A percentile compares a stretch with the other conserved stretches of the same genome.
Evolutionary conservation across 2,888 invertebrate genomes (phyloP).

Genomic region (Gastrophysa polygoni): DNA sequence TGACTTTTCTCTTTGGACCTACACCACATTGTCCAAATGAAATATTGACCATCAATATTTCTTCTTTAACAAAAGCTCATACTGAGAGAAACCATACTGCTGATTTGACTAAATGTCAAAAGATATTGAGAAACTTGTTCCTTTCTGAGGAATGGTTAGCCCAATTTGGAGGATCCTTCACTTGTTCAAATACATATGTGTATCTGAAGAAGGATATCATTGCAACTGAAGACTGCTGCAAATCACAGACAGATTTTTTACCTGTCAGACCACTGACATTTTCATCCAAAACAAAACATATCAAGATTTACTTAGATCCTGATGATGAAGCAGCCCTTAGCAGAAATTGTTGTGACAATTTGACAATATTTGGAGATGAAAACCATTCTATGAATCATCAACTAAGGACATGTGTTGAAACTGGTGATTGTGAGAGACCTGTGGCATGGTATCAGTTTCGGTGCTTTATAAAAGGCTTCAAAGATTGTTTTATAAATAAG

Average conservation of each 20-base stretch:
- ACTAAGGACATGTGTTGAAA: slow-evolving; percentile 7
- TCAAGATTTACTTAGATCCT: slow-evolving; percentile 46
- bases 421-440: slow-evolving; percentile 27
- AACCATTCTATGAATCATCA: slow-evolving; percentile 5
- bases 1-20: slow-evolving; percentile 49
- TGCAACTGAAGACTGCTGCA: background rate
- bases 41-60: slow-evolving; percentile 45
- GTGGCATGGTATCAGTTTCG: slow-evolving; percentile 63
- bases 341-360: slow-evolving; percentile 49
- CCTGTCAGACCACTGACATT: slow-evolving; percentile 45
- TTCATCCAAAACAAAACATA: slow-evolving; percentile 43
- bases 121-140: slow-evolving; percentile 49
- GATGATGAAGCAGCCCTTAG: slow-evolving; percentile 29
- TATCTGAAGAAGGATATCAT: slow-evolving; percentile 38
- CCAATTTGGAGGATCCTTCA: slow-evolving; percentile 37
- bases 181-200: slow-evolving; percentile 47
- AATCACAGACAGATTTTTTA: slow-evolving; percentile 54
- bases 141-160: slow-evolving; percentile 47
- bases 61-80: slow-evolving; percentile 43
- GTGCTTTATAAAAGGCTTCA: slow-evolving; percentile 65
- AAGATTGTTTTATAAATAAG: slow-evolving; percentile 64
- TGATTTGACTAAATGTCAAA: slow-evolving; percentile 44
- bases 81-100: slow-evolving; percentile 48
- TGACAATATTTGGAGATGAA: slow-evolving; percentile 47
- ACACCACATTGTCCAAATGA: slow-evolving; percentile 49